These are phyloP conservation scores for Philopedon plagiatum DNA, from an alignment of 2,888 invertebrate genomes.

Conservation along the genomic window DNA sequence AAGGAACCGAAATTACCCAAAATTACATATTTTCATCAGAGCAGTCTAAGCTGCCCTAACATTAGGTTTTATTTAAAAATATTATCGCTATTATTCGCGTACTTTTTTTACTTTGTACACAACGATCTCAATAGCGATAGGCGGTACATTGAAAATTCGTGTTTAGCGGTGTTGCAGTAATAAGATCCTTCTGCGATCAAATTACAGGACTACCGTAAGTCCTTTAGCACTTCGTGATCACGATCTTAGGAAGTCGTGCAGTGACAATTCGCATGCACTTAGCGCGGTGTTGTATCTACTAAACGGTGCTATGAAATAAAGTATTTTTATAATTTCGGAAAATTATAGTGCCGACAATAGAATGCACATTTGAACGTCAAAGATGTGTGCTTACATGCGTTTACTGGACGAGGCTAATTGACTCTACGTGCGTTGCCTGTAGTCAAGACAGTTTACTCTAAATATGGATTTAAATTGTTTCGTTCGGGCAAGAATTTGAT, in stretches of 20 bases:
- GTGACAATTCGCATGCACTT: conserved; percentile 50
- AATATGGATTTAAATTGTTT: conserved; percentile 10
- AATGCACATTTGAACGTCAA: conserved; percentile 26
- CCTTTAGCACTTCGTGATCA: conserved; percentile 53
- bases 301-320: conserved; percentile 47
- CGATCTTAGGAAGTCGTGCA: conserved; percentile 51
- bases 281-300: conserved; percentile 34
- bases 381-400: conserved; percentile 18
- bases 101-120: conserved; percentile 28
- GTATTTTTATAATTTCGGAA: conserved; percentile 49
- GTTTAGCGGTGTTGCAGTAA: conserved; percentile 48
- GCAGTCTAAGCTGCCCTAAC: conserved; percentile 36
- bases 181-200: conserved; percentile 48
- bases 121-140: conserved; percentile 38
- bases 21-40: conserved; percentile 41
- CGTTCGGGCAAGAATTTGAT: neutral
- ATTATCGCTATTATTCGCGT: conserved; percentile 31
- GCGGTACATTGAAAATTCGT: conserved; percentile 49
- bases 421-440: conserved; percentile 37
- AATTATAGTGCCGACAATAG: conserved; percentile 38
- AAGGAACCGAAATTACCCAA: conserved; percentile 35
- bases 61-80: conserved; percentile 46
- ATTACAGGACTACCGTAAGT: conserved; percentile 52
- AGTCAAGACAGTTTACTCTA: conserved; percentile 22
- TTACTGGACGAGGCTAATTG: conserved; percentile 32